Percentiles rank a stretch among this genome's conserved stretches.
Conservation (phyloP, 2,797 vertebrate genomes). For the Muraenolepis orangiensis region DNA sequence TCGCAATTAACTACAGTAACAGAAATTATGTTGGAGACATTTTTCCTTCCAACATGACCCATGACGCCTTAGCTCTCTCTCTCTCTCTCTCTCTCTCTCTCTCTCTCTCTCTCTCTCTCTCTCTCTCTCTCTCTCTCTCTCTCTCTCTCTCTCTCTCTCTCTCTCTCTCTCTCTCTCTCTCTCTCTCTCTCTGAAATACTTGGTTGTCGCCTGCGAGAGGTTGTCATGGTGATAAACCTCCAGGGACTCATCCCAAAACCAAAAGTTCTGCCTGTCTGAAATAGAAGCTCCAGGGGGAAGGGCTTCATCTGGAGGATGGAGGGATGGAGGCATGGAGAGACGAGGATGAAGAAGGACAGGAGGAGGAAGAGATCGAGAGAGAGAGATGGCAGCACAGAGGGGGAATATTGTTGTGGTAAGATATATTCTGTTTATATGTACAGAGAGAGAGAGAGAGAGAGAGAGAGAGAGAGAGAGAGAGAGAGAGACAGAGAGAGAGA, state of each 20-base stretch:
- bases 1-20: neutral
- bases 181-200: constrained; percentile 48
- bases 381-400: neutral
- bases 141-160: constrained; percentile 20
- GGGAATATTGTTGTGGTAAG: neutral
- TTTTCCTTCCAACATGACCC: neutral
- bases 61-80: constrained; percentile 1
- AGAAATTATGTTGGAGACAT: neutral
- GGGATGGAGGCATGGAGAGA: neutral
- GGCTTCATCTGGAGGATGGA: constrained; percentile 44
- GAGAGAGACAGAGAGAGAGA: neutral
- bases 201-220: constrained; percentile 66
- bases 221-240: constrained; percentile 75
- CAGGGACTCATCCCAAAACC: constrained; percentile 73
- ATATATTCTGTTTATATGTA: neutral
- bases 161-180: constrained; percentile 16
- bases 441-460: neutral
- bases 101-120: constrained; percentile 6
- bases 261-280: constrained; percentile 67
- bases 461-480: constrained; percentile 17
- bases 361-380: neutral
- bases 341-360: neutral
- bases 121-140: constrained; percentile 9
- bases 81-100: constrained; percentile 6
- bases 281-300: constrained; percentile 55